Base-by-base conservation (phyloP, 2,113 vertebrate genomes). In the Martes martes region DNA sequence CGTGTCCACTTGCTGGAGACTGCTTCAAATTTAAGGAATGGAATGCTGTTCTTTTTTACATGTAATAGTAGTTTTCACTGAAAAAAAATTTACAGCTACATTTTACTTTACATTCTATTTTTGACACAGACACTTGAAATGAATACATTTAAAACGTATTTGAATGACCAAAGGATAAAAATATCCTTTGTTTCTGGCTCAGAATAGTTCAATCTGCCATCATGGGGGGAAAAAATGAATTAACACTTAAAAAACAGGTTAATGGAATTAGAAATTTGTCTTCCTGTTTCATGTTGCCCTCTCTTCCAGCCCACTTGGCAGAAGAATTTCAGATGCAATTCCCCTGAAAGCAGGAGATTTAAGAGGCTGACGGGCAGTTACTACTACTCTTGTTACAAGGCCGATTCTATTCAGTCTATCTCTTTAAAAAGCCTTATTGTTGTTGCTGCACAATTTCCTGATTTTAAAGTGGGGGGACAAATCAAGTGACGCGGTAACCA, bases 181-280 rank as follows among this genome's bases (percentile, higher is more conserved):
- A 94, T 33, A 89, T 59, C 45, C 31, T 95, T 97, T 78, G 74
- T 47, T 97, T 67, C 55, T 96, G 86, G 92, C 59, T 96, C 76
- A 42, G 76, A 91, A 96, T 47, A 84, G 67, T 76, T 87, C 42
- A 93, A 81, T 94, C 63, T 94, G 47, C 89, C 94, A 92, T 71
- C 92, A 74, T 5, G 63, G n/a, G 81, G 42, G 78, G 11, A 65
- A 78, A 85, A 74, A 74, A 91, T 50, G 28, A 96, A 85, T 87
- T 71, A 69, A 95, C 23, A 71, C 79, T 94, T 93, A 86, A 89
- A 96, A 98, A 94, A 55, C 59, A 95, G 97, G 76, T 90, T 97
- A 97, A 98, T 42, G 91, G 94, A 98, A 97, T 39, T 97, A 98
- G 92, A 97, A 65, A 97, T 94, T 87, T 39, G 26, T 97, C 96